phyloP scores from a whole-genome alignment of 1,140 invertebrate species.

The Drosophila rhopaloa region DNA sequence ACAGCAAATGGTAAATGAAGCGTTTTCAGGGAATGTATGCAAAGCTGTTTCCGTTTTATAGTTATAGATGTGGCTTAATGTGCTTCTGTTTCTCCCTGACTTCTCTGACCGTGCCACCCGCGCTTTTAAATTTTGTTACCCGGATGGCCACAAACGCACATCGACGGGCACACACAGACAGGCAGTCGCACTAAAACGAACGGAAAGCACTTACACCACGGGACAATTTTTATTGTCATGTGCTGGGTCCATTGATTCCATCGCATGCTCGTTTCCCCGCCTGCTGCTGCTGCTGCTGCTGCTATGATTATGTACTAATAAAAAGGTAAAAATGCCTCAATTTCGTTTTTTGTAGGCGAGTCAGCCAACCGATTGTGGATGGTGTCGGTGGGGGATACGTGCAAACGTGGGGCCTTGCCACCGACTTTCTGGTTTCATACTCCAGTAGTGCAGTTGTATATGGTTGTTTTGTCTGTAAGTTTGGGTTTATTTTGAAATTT shows the following conservation, averaged over 20 bases:
- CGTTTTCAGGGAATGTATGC: constrained; percentile 31
- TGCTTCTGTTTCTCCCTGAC: constrained; percentile 37
- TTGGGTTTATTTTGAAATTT: constrained; percentile 4
- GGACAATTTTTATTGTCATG: constrained; percentile 58
- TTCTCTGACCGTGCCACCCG: constrained; percentile 30
- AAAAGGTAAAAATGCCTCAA: constrained; percentile 63
- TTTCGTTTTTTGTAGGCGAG: constrained; percentile 41
- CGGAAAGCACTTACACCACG: constrained; percentile 15
- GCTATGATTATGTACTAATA: constrained; percentile 37
- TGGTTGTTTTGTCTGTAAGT: no score
- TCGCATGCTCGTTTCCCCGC: constrained; percentile 25
- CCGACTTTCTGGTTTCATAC: no score
- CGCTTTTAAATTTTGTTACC: constrained; percentile 28
- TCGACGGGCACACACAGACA: background rate
- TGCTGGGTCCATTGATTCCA: constrained; percentile 62
- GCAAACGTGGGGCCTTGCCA: no score
- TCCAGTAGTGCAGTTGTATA: no score
- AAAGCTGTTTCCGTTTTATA: constrained; percentile 51
- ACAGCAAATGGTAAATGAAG: constrained; percentile 31
- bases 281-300: background rate
- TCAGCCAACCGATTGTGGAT: constrained; percentile 46
- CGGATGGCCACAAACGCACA: constrained; percentile 16
- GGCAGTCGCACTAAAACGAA: background rate
- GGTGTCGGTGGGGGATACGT: background rate
- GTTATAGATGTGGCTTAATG: constrained; percentile 48